These are phyloP conservation scores for Apamea monoglypha DNA, from an alignment of 2,888 invertebrate genomes.

Conservation along the genomic window DNA sequence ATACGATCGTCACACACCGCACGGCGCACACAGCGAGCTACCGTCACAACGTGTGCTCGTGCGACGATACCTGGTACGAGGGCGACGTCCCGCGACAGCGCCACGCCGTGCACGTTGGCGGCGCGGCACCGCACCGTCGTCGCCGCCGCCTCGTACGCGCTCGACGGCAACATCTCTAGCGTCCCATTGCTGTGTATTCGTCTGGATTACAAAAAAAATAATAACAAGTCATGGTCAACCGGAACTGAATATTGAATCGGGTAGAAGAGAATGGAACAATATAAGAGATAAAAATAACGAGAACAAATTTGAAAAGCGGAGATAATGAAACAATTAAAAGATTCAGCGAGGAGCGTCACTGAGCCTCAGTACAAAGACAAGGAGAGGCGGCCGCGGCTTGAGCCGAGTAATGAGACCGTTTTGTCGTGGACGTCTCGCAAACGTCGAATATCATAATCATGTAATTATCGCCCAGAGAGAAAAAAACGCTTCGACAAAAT, in stretches of 20 bases:
- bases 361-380: slow-evolving; percentile 13
- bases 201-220: not conserved
- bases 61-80: slow-evolving; percentile 92
- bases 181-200: slow-evolving; percentile 80
- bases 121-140: slow-evolving; percentile 92
- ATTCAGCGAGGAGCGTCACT: slow-evolving; percentile 16
- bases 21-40: not conserved
- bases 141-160: slow-evolving; percentile 47
- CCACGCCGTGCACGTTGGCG: slow-evolving; percentile 93
- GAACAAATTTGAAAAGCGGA: slow-evolving; percentile 1
- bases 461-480: slow-evolving; percentile 61
- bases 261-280: not conserved
- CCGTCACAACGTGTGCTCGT: not conserved
- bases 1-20: not conserved
- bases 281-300: slow-evolving; percentile 6
- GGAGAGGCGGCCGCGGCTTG: slow-evolving; percentile 8
- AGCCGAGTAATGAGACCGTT: slow-evolving; percentile 26
- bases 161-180: slow-evolving; percentile 76
- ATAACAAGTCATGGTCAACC: not conserved
- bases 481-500: not conserved
- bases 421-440: slow-evolving; percentile 2
- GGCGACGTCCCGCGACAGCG: slow-evolving; percentile 94
- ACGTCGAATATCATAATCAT: slow-evolving; percentile 66
- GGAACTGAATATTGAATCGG: slow-evolving; percentile 1
- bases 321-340: slow-evolving; percentile 40